These are phyloP conservation scores for Microtus ochrogaster DNA, from an alignment of 2,113 vertebrate genomes.

Conservation along the genomic window DNA sequence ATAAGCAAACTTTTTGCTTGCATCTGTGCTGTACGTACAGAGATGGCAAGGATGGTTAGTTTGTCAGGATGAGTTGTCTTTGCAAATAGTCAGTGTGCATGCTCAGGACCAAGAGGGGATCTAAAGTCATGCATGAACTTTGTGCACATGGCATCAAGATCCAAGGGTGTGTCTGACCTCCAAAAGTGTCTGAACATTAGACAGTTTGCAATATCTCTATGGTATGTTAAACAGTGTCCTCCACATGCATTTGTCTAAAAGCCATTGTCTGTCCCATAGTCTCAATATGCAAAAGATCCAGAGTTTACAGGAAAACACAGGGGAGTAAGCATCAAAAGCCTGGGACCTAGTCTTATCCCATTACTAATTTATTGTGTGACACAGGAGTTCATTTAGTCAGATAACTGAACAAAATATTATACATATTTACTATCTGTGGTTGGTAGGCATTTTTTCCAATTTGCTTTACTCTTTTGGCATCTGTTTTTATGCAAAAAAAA, in stretches of 20 bases:
- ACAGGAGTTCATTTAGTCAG: background rate
- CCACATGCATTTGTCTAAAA: background rate
- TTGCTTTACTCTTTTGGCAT: slow-evolving; percentile 69
- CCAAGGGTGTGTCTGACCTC: background rate
- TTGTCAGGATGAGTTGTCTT: background rate
- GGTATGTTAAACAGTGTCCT: background rate
- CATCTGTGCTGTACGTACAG: background rate
- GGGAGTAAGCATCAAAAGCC: background rate
- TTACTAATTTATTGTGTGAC: background rate
- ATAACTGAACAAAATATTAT: slow-evolving; percentile 38
- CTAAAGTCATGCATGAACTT: background rate
- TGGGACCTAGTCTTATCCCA: background rate
- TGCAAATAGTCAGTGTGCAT: background rate
- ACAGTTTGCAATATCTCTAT: background rate
- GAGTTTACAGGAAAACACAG: background rate
- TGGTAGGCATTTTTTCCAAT: slow-evolving; percentile 48
- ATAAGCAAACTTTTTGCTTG: background rate
- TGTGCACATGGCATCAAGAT: background rate
- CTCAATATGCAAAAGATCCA: background rate
- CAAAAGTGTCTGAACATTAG: background rate
- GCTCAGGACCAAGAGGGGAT: background rate
- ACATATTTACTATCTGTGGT: slow-evolving; percentile 32
- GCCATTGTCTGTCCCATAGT: background rate
- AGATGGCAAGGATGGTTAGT: background rate
- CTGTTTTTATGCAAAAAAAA: slow-evolving; percentile 46